Evolutionary conservation across 1,140 invertebrate species (phyloP).

Genomic region (Belonocnema kinseyi): DNA sequence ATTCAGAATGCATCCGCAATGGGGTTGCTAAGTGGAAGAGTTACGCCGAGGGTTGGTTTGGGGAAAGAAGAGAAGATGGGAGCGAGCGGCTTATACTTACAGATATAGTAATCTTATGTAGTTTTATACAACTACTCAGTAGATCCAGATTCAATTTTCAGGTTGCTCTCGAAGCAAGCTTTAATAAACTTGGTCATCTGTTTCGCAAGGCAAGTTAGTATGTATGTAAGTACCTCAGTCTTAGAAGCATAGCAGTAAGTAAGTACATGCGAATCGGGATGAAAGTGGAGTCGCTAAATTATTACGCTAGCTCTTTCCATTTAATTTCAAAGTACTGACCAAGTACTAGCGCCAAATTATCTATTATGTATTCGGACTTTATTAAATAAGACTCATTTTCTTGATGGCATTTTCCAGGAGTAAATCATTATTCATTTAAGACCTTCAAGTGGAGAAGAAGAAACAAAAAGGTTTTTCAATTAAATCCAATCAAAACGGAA

Average conservation of each 20-base stretch:
- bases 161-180: conserved; percentile 42
- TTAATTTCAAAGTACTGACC: conserved; percentile 23
- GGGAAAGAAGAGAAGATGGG: conserved; percentile 1
- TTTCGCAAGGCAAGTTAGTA: conserved; percentile 43
- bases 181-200: conserved; percentile 54
- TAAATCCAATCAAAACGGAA: no score
- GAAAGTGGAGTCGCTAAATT: conserved; percentile 28
- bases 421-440: no score
- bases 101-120: conserved; percentile 9
- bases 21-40: conserved; percentile 35
- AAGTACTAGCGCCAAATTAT: not conserved
- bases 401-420: not conserved
- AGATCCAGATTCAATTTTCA: conserved; percentile 52
- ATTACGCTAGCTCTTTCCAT: conserved; percentile 13
- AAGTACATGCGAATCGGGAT: conserved; percentile 46
- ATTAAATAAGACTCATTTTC: conserved; percentile 12
- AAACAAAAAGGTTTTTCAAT: no score
- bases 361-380: conserved; percentile 12
- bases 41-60: conserved; percentile 13
- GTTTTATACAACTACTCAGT: conserved; percentile 27
- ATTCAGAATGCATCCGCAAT: conserved; percentile 39
- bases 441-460: no score
- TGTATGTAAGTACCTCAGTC: conserved; percentile 25
- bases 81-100: conserved; percentile 28
- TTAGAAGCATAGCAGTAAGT: conserved; percentile 45